A percentile compares a stretch with the other conserved stretches of the same genome.
Conservation (phyloP, 1,140 invertebrate species). For the Maniola jurtina region DNA sequence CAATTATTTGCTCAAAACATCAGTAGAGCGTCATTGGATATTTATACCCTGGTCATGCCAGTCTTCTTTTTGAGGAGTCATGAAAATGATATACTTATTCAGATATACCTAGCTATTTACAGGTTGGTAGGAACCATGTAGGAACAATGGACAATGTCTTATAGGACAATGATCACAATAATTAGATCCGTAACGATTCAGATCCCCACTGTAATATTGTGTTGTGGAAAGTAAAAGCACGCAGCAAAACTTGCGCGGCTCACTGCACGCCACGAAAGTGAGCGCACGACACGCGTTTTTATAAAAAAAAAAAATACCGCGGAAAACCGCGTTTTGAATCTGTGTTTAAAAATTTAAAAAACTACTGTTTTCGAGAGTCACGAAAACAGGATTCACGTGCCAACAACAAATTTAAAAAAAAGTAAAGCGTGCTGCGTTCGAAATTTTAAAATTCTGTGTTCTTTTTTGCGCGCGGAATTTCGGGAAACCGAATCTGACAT, state of each 20-base stretch:
- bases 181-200: constrained; percentile 36
- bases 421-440: constrained; percentile 6
- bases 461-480: not conserved
- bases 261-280: constrained; percentile 63
- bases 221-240: constrained; percentile 70
- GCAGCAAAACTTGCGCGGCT: constrained; percentile 44
- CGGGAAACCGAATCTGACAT: constrained; percentile 24
- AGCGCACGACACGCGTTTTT: constrained; percentile 58
- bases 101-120: too few relatives aligned
- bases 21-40: too few relatives aligned
- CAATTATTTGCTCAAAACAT: too few relatives aligned
- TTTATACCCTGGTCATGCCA: too few relatives aligned
- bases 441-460: not conserved
- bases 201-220: constrained; percentile 57
- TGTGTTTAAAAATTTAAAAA: too few relatives aligned
- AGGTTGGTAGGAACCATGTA: not conserved
- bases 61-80: too few relatives aligned
- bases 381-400: too few relatives aligned
- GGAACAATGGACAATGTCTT: constrained; percentile 1
- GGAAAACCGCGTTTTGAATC: constrained; percentile 39
- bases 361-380: too few relatives aligned
- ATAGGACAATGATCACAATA: constrained; percentile 39
- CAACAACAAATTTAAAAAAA: not conserved
- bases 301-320: constrained; percentile 45
- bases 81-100: too few relatives aligned